Evolutionary conservation across 1,140 invertebrate genomes (phyloP).

Genomic region (Eriocheir sinensis): DNA sequence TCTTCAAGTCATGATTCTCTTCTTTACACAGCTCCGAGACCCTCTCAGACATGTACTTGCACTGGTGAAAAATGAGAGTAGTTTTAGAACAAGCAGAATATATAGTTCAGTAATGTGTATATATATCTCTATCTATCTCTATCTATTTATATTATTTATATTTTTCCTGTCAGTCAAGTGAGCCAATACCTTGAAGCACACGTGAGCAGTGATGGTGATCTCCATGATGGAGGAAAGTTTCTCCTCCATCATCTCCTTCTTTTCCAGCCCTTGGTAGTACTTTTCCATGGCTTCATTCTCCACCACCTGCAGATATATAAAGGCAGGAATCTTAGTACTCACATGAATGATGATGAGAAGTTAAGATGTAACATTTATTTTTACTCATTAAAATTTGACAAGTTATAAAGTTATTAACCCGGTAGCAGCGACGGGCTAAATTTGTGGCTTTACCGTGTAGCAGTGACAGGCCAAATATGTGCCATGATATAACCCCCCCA

Average conservation of each 20-base stretch:
- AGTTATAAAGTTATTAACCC: neutral
- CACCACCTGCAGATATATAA: conserved; percentile 61
- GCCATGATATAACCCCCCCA: no score
- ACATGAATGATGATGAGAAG: no score
- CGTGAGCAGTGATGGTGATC: conserved; percentile 92
- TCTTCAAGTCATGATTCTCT: conserved; percentile 89
- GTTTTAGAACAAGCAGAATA: neutral
- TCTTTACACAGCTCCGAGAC: conserved; percentile 92
- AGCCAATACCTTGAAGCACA: conserved; percentile 86
- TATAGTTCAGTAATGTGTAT: no score
- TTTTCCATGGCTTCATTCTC: conserved; percentile 87
- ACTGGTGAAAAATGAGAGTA: conserved; percentile 82
- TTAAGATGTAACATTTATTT: no score
- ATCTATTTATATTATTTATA: neutral
- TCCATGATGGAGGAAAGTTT: conserved; percentile 94
- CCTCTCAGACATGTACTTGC: conserved; percentile 94
- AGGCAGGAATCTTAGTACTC: no score
- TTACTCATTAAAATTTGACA: no score
- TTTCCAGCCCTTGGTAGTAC: conserved; percentile 94
- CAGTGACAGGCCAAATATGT: no score
- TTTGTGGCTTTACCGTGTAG: no score
- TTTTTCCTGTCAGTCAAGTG: no score
- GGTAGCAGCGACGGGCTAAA: no score
- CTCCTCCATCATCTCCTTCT: conserved; percentile 95
- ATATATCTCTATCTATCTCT: neutral